These are phyloP conservation scores for Cliona cf. orientalis DNA, from an alignment of 37 sponge, comb jelly and placozoan species.

Conservation along the genomic window DNA sequence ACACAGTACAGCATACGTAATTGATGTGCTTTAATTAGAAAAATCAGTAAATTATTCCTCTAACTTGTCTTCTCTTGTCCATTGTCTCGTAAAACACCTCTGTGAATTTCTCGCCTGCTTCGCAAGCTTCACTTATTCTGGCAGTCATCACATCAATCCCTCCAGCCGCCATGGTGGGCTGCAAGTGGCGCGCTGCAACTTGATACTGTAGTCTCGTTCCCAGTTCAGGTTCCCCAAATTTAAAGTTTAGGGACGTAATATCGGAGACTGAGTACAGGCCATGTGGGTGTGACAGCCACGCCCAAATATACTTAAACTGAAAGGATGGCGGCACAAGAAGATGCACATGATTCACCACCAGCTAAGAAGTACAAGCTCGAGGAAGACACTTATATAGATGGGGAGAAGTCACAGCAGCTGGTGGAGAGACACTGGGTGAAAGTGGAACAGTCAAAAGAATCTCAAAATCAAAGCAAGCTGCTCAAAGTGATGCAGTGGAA, in stretches of 20 bases:
- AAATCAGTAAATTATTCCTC: not conserved
- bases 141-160: not conserved
- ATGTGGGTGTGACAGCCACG: not conserved
- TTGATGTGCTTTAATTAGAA: constrained; percentile 16
- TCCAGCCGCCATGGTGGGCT: not conserved
- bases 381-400: not conserved
- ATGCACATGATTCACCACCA: not conserved
- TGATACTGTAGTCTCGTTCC: too few species aligned
- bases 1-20: not conserved
- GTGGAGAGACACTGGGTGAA: not conserved
- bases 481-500: constrained; percentile 74
- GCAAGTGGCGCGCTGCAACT: too few species aligned
- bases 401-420: not conserved
- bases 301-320: not conserved
- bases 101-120: constrained; percentile 77
- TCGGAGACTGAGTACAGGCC: too few species aligned
- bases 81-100: constrained; percentile 68
- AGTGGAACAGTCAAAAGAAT: not conserved
- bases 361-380: not conserved
- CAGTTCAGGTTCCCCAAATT: too few species aligned
- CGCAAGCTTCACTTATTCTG: constrained; percentile 44
- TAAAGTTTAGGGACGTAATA: too few species aligned
- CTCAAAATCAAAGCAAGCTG: not conserved
- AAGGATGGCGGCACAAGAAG: not conserved
- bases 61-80: constrained; percentile 82